Conservation (phyloP, 2,797 vertebrate species). For the Odontamblyopus rebecca region DNA sequence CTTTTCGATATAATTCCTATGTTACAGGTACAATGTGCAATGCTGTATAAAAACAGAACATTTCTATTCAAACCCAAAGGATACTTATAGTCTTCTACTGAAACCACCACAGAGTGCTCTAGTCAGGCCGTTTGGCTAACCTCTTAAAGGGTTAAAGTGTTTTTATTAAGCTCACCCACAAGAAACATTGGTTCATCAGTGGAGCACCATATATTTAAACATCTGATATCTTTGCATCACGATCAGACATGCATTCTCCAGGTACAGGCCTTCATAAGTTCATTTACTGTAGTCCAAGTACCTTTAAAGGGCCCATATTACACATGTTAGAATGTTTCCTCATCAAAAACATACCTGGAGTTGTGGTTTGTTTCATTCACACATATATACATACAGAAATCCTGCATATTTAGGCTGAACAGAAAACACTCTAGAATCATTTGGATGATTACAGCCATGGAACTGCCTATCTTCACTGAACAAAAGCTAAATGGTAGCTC, state of each 20-base stretch:
- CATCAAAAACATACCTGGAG: too few relatives aligned
- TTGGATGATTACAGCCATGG: too few relatives aligned
- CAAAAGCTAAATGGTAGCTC: too few relatives aligned
- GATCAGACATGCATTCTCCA: constrained; percentile 4
- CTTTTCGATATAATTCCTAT: constrained; percentile 81
- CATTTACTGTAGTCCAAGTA: constrained; percentile 20
- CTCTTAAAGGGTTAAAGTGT: constrained; percentile 71
- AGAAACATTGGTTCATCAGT: constrained; percentile 39
- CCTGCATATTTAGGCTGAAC: too few relatives aligned
- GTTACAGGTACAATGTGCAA: constrained; percentile 82
- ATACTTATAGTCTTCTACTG: constrained; percentile 70
- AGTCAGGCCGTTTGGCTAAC: constrained; percentile 58
- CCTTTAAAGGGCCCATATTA: constrained; percentile 7
- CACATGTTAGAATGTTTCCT: too few relatives aligned
- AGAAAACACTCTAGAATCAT: too few relatives aligned
- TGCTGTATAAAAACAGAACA: constrained; percentile 79
- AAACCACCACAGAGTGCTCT: constrained; percentile 72
- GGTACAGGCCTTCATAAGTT: constrained; percentile 15
- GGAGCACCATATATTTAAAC: constrained; percentile 12
- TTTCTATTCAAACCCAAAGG: constrained; percentile 75
- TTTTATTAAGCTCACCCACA: constrained; percentile 56
- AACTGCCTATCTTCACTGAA: too few relatives aligned
- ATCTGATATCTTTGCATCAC: constrained; percentile 8
- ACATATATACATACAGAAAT: too few relatives aligned
- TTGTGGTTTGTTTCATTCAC: too few relatives aligned